Conservation (phyloP, 2,888 invertebrate genomes). For the Hoplodrina blanda region DNA sequence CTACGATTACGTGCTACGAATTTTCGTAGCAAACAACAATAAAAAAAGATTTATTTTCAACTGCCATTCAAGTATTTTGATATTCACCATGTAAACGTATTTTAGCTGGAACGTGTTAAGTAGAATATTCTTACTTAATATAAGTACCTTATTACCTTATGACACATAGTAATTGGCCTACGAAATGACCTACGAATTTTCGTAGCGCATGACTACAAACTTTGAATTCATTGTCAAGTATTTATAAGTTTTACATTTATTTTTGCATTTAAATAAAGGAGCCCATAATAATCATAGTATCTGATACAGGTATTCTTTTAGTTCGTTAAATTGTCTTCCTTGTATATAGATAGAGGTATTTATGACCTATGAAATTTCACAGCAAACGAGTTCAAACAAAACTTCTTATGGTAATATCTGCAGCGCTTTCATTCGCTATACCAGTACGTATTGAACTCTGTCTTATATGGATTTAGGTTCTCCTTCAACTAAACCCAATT, state of each 20-base stretch:
- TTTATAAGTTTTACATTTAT: not conserved
- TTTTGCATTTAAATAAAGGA: not conserved
- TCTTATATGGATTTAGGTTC: not conserved
- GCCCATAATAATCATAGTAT: not conserved
- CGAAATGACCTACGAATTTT: slow-evolving; percentile 9
- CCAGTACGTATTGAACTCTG: not conserved
- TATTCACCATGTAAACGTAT: not conserved
- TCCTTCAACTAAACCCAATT: slow-evolving; percentile 7
- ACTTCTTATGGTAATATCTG: not conserved
- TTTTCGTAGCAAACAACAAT: slow-evolving; percentile 25
- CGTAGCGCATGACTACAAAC: slow-evolving; percentile 6
- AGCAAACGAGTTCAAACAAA: not conserved
- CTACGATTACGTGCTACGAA: slow-evolving; percentile 28
- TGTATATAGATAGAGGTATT: not conserved
- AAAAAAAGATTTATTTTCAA: slow-evolving; percentile 5
- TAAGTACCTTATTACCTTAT: not conserved
- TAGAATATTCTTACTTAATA: not conserved
- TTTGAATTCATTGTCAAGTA: not conserved
- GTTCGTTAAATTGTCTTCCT: not conserved
- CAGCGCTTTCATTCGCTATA: not conserved
- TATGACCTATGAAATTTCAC: not conserved
- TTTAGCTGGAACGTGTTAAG: not conserved
- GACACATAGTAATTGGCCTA: slow-evolving; percentile 8
- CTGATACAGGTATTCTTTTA: not conserved
- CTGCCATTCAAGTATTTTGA: not conserved